These are phyloP conservation scores for Acanthopleura granulata DNA, from an alignment of 2,888 invertebrate species.

Conservation along the genomic window DNA sequence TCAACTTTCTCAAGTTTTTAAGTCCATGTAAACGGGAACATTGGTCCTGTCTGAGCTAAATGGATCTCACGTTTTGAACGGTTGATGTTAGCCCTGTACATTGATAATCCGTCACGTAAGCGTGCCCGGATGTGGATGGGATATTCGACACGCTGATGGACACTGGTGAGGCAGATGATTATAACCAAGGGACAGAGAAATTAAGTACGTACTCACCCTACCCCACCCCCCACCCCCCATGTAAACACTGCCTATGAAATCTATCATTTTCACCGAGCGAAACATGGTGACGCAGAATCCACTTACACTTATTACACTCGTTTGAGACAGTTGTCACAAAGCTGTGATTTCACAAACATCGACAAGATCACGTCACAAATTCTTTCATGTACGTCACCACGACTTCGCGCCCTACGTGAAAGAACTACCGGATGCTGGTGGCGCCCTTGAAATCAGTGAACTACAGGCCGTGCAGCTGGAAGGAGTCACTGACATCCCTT, in stretches of 20 bases:
- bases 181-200: not conserved
- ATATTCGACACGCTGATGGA: constrained; percentile 21
- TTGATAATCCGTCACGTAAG: constrained; percentile 16
- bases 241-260: constrained; percentile 17
- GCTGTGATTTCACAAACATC: constrained; percentile 22
- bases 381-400: not conserved
- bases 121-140: constrained; percentile 21
- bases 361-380: constrained; percentile 20
- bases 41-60: constrained; percentile 14
- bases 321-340: constrained; percentile 16
- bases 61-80: constrained; percentile 22
- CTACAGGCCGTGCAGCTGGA: constrained; percentile 16
- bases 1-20: constrained; percentile 1
- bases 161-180: constrained; percentile 20
- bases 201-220: constrained; percentile 20
- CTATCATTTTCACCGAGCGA: constrained; percentile 12
- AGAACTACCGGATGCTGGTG: constrained; percentile 20
- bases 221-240: constrained; percentile 22
- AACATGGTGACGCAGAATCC: constrained; percentile 16
- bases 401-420: constrained; percentile 17
- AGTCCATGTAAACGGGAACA: not conserved
- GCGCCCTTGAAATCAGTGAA: constrained; percentile 21
- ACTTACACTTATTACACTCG: constrained; percentile 20
- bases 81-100: constrained; percentile 10
- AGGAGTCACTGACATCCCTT: not conserved